Evolutionary conservation across 92 coral and sea anemone genomes (phyloP).

Genomic region (Paragorgia papillata): DNA sequence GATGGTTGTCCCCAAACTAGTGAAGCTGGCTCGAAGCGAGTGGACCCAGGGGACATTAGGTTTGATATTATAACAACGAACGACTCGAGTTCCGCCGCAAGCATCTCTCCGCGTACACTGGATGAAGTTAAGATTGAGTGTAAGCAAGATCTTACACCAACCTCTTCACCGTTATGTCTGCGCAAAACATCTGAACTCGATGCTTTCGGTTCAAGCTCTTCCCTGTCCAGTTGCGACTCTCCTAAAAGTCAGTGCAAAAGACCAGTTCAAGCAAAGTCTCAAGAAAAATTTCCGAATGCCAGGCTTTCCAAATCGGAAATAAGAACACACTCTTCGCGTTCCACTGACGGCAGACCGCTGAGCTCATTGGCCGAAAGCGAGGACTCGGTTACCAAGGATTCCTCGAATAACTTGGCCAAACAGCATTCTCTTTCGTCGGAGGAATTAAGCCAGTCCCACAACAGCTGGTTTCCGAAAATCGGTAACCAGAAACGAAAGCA

Average conservation of each 20-base stretch:
- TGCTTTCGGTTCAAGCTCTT: conserved; percentile 32
- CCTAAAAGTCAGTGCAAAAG: background rate
- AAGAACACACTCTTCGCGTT: background rate
- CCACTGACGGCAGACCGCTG: conserved; percentile 15
- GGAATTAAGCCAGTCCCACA: conserved; percentile 23
- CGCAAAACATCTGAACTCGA: background rate
- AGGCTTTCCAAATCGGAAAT: conserved; percentile 17
- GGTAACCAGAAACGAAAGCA: conserved; percentile 26
- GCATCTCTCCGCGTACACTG: background rate
- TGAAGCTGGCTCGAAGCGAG: background rate
- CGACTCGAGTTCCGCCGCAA: background rate
- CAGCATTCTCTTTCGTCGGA: conserved; percentile 14
- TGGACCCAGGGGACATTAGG: conserved; percentile 31
- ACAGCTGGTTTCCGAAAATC: conserved; percentile 43
- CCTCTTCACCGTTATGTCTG: background rate
- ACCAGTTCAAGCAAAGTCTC: background rate
- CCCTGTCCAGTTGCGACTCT: conserved; percentile 32
- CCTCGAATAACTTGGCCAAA: background rate
- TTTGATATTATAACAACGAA: conserved; percentile 9
- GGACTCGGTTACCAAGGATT: background rate
- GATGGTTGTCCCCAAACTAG: background rate
- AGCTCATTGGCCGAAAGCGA: conserved; percentile 34
- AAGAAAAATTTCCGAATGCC: no score
- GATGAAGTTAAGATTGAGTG: conserved; percentile 2
- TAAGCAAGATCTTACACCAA: background rate